Evolutionary conservation across 2,797 vertebrate species (phyloP).

Genomic region (Carcharodon carcharias): DNA sequence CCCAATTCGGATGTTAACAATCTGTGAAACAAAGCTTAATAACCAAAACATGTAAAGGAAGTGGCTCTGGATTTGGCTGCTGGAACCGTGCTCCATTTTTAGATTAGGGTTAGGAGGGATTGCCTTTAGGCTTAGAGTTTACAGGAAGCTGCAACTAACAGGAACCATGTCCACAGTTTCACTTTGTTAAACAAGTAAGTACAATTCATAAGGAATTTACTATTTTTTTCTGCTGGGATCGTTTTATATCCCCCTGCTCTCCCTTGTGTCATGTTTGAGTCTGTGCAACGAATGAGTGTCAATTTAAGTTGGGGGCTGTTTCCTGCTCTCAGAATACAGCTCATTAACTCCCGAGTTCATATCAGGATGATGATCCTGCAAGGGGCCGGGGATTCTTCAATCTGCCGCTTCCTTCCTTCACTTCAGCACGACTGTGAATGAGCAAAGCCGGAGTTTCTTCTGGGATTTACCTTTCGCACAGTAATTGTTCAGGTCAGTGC

Average conservation of each 20-base stretch:
- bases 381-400: background rate
- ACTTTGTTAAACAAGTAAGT: background rate
- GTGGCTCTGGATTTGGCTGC: background rate
- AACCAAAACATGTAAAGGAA: background rate
- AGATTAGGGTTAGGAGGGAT: background rate
- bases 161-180: background rate
- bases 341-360: background rate
- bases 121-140: background rate
- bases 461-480: background rate
- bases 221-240: background rate
- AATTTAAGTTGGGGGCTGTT: background rate
- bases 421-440: background rate
- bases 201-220: background rate
- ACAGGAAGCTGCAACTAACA: background rate
- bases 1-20: background rate
- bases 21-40: background rate
- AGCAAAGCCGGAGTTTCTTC: background rate
- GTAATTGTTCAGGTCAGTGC: background rate
- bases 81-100: background rate
- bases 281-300: background rate
- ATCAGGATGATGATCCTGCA: background rate
- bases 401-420: background rate
- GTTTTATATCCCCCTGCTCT: background rate
- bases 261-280: background rate
- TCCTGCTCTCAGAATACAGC: background rate